Conservation (phyloP, 2,888 invertebrate genomes). For the Gortyna flavago region DNA sequence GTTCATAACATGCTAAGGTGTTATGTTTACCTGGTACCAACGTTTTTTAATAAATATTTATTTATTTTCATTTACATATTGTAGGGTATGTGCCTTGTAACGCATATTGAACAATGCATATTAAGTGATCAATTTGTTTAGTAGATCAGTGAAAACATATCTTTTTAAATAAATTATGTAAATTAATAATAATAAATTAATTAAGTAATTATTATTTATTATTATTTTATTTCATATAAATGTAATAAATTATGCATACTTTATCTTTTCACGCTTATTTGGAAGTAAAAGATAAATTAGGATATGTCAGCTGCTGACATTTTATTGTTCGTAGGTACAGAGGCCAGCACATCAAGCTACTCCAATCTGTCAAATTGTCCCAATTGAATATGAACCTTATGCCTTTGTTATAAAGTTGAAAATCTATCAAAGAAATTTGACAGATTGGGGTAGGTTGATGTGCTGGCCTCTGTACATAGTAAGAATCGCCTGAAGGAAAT, state of each 20-base stretch:
- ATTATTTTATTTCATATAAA: slow-evolving; percentile 12
- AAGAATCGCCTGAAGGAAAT: slow-evolving; percentile 30
- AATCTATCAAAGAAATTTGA: too few relatives aligned
- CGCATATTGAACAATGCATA: slow-evolving; percentile 23
- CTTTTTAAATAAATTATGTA: slow-evolving; percentile 14
- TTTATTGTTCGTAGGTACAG: background rate
- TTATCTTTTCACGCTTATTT: slow-evolving; percentile 19
- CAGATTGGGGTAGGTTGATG: too few relatives aligned
- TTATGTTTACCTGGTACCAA: slow-evolving; percentile 16
- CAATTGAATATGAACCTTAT: too few relatives aligned
- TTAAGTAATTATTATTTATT: too few relatives aligned
- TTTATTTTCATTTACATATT: slow-evolving; percentile 30
- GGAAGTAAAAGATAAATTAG: background rate
- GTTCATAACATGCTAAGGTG: slow-evolving; percentile 16
- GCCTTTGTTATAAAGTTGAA: too few relatives aligned
- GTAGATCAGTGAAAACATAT: slow-evolving; percentile 3
- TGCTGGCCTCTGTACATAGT: too few relatives aligned
- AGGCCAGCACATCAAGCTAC: too few relatives aligned
- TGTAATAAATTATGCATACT: background rate
- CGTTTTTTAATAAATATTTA: background rate
- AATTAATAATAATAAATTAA: too few relatives aligned
- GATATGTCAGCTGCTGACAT: slow-evolving; percentile 25
- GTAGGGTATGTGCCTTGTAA: slow-evolving; percentile 1
- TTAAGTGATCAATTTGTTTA: slow-evolving; percentile 18
- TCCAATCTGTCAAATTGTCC: too few relatives aligned